phyloP scores from a whole-genome alignment of 2,113 vertebrate genomes.

The Heloderma charlesbogerti region DNA sequence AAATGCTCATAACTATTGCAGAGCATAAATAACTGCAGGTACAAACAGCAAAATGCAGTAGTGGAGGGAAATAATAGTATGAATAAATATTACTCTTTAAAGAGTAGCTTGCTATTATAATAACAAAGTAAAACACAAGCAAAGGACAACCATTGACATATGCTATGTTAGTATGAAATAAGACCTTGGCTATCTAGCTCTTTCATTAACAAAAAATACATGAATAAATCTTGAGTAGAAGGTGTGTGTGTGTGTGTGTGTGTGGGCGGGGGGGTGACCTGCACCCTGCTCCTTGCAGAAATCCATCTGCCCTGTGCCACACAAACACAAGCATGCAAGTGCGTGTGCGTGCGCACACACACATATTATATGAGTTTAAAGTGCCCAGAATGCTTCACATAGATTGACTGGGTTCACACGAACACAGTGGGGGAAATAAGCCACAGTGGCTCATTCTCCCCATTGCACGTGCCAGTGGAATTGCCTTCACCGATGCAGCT shows the following conservation, averaged over 20 bases:
- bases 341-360: too few relatives aligned
- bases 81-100: not conserved
- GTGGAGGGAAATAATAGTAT: not conserved
- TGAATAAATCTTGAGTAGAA: not conserved
- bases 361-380: too few relatives aligned
- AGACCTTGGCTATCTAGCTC: not conserved
- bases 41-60: not conserved
- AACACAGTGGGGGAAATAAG: too few relatives aligned
- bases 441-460: too few relatives aligned
- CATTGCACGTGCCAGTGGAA: too few relatives aligned
- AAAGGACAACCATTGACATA: not conserved
- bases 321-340: too few relatives aligned
- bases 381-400: not conserved
- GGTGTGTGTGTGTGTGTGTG: too few relatives aligned
- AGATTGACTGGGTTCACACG: not conserved
- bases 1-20: not conserved
- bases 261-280: too few relatives aligned
- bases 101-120: not conserved
- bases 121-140: not conserved
- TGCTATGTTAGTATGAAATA: not conserved
- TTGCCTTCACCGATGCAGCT: too few relatives aligned
- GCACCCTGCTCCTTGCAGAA: not conserved
- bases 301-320: not conserved
- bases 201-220: not conserved
- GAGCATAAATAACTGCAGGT: not conserved